These are phyloP conservation scores for Sorex maritimensis DNA, from an alignment of 2,797 vertebrate genomes.

Conservation along the genomic window DNA sequence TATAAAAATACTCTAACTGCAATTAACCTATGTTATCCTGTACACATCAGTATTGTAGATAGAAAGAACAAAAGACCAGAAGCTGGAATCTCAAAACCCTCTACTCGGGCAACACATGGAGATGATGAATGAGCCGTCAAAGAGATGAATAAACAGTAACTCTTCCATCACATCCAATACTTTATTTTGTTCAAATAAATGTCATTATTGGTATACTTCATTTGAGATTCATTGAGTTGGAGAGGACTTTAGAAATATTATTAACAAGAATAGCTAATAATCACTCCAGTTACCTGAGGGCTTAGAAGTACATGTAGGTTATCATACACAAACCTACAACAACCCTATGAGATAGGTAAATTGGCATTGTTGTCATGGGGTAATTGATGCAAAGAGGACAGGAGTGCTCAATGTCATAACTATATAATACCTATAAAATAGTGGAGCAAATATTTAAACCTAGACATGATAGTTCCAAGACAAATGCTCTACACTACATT, in stretches of 20 bases:
- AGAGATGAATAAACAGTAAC: conserved; percentile 75
- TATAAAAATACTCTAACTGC: conserved; percentile 16
- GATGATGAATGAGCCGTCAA: conserved; percentile 77
- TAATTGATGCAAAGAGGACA: background rate
- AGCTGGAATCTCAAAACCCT: conserved; percentile 30
- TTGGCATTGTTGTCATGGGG: background rate
- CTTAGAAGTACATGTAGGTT: conserved; percentile 32
- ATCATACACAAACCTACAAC: background rate
- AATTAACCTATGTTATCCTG: background rate
- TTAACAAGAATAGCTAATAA: conserved; percentile 71
- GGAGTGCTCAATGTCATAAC: background rate
- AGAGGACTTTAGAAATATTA: conserved; percentile 64
- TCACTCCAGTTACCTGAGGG: conserved; percentile 43
- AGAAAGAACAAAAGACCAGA: background rate
- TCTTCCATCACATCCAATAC: conserved; percentile 71
- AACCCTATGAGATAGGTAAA: background rate
- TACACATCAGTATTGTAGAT: background rate
- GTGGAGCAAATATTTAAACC: background rate
- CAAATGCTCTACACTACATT: background rate
- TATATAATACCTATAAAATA: background rate
- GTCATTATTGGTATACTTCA: conserved; percentile 70
- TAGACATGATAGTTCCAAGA: background rate
- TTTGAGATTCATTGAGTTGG: conserved; percentile 73
- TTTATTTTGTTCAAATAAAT: conserved; percentile 82
- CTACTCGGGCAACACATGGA: conserved; percentile 40